Percentiles rank a stretch among this genome's conserved stretches.
Conservation (phyloP, 2,113 vertebrate genomes). For the Rutilus rutilus region DNA sequence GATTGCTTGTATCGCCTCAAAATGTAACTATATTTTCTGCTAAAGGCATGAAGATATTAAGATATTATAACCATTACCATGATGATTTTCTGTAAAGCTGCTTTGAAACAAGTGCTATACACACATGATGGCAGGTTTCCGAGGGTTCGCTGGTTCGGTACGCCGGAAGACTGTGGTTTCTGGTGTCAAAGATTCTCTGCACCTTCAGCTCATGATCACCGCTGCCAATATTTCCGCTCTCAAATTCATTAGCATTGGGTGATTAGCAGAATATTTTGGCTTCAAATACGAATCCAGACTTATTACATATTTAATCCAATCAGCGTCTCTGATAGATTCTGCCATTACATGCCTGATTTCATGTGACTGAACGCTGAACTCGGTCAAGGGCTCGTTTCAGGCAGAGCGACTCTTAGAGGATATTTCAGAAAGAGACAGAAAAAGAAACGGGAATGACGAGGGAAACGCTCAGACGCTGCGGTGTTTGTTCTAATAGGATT, state of each 20-base stretch:
- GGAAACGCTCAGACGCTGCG: neutral
- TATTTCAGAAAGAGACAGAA: neutral
- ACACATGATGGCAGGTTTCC: neutral
- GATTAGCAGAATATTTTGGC: constrained; percentile 70
- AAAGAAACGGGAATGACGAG: neutral
- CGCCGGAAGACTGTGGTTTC: neutral
- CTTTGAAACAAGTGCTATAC: no score
- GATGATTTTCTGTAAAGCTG: neutral
- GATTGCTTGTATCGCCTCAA: neutral
- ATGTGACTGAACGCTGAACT: constrained; percentile 48
- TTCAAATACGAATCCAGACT: constrained; percentile 71
- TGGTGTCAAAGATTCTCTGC: constrained; percentile 14
- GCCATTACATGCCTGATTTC: constrained; percentile 57
- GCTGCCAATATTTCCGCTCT: constrained; percentile 57
- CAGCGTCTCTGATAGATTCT: constrained; percentile 63
- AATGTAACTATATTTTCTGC: neutral
- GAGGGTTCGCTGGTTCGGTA: neutral
- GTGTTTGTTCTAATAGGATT: constrained; percentile 34
- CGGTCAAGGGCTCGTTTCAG: constrained; percentile 17
- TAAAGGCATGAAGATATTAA: neutral
- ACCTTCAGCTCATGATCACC: constrained; percentile 35
- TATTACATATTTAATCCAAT: constrained; percentile 76
- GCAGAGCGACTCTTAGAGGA: neutral
- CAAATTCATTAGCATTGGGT: constrained; percentile 68
- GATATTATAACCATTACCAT: neutral